Percentiles rank a stretch among this genome's conserved stretches.
Conservation (phyloP, 2,797 vertebrate species). For the Galaxias olidus region DNA sequence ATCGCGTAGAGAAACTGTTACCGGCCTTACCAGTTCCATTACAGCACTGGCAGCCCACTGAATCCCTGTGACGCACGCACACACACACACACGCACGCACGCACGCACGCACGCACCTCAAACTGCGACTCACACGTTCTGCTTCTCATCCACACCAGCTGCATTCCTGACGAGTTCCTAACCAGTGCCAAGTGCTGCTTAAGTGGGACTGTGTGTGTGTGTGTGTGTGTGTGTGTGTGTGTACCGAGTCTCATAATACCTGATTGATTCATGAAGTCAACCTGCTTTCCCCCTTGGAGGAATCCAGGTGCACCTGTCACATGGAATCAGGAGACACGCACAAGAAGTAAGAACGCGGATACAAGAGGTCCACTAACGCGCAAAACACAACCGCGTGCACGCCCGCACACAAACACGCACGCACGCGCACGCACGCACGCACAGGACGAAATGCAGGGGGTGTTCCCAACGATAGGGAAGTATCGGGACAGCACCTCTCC, state of each 20-base stretch:
- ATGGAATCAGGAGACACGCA: conserved; percentile 40
- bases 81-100: conserved; percentile 25
- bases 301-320: conserved; percentile 61
- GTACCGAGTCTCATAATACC: neutral
- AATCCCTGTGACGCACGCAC: conserved; percentile 43
- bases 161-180: neutral
- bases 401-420: conserved; percentile 6
- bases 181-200: neutral
- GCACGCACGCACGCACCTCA: neutral
- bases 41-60: neutral
- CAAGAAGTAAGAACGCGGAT: neutral
- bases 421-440: conserved; percentile 8
- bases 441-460: neutral
- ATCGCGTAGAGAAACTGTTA: no score
- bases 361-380: neutral
- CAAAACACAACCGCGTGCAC: no score
- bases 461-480: conserved; percentile 45
- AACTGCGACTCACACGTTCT: no score
- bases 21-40: no score
- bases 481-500: neutral
- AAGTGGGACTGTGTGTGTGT: neutral
- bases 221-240: neutral
- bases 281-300: conserved; percentile 16
- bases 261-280: conserved; percentile 42
- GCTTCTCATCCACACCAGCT: no score